A percentile compares a stretch with the other conserved stretches of the same genome.
Conservation (phyloP, 2,797 vertebrate species). For the Jordanella pulchra region DNA sequence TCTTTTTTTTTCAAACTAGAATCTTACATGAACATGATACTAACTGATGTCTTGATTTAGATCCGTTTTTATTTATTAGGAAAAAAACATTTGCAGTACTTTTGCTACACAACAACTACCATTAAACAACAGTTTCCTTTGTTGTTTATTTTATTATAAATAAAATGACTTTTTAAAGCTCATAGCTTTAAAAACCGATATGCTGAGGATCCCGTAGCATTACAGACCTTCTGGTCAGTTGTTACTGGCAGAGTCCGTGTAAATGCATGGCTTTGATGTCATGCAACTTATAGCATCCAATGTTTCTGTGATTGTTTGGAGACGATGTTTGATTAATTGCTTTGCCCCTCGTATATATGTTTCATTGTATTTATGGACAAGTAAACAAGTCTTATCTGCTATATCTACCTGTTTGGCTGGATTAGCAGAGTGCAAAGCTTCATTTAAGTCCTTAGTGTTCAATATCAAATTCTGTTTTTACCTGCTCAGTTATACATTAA, state of each 20-base stretch:
- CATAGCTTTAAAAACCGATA: too few species aligned
- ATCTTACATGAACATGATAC: not conserved
- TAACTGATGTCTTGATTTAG: conserved; percentile 7
- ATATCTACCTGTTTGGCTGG: conserved; percentile 27
- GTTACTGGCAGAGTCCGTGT: not conserved
- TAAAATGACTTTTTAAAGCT: too few species aligned
- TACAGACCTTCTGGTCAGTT: not conserved
- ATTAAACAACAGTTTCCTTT: not conserved
- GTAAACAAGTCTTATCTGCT: conserved; percentile 37
- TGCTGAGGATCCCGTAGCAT: too few species aligned
- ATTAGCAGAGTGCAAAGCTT: conserved; percentile 45
- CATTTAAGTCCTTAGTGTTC: conserved; percentile 50
- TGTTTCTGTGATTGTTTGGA: not conserved
- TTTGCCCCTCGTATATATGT: not conserved
- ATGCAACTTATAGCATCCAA: not conserved
- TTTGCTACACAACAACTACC: not conserved
- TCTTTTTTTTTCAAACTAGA: not conserved
- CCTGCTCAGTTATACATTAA: too few species aligned
- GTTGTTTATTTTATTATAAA: too few species aligned
- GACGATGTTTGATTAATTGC: not conserved
- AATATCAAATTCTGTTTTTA: not conserved
- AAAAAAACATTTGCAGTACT: not conserved
- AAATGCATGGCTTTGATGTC: not conserved
- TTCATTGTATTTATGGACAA: conserved; percentile 5
- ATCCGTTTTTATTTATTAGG: conserved; percentile 24